phyloP scores from a whole-genome alignment of 2,888 invertebrate species.

The Gryllus longicercus region DNA sequence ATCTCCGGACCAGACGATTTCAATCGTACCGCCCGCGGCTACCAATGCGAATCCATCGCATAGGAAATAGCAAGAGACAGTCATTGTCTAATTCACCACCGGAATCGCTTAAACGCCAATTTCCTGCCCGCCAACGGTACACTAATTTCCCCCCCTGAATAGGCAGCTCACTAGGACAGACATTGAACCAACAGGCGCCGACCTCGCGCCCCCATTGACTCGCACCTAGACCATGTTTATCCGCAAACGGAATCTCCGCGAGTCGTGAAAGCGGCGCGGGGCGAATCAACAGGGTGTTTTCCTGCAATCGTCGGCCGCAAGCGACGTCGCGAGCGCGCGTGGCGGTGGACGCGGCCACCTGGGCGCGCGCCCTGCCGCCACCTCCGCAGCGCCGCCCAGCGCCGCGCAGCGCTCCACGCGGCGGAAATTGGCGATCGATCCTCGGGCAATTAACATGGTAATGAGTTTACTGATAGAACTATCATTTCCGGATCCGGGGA shows the following conservation, averaged over 20 bases:
- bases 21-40: no score
- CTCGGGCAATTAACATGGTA: conserved; percentile 17
- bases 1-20: no score
- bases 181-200: not conserved
- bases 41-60: no score
- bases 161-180: not conserved
- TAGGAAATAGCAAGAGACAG: no score
- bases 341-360: not conserved
- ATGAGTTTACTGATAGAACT: conserved; percentile 11
- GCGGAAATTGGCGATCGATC: conserved; percentile 17
- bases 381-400: not conserved
- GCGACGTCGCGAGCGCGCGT: no score
- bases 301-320: not conserved
- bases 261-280: not conserved
- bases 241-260: not conserved
- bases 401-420: not conserved
- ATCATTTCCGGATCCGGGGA: conserved; percentile 17
- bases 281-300: not conserved
- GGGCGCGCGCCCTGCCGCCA: not conserved
- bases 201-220: not conserved
- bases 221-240: not conserved
- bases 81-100: no score
- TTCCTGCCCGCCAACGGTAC: not conserved
- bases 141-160: not conserved
- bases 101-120: not conserved